Percentiles rank a stretch among this genome's conserved stretches.
Conservation (phyloP, 2,113 vertebrate species). For the Tychaedon coryphoeus region DNA sequence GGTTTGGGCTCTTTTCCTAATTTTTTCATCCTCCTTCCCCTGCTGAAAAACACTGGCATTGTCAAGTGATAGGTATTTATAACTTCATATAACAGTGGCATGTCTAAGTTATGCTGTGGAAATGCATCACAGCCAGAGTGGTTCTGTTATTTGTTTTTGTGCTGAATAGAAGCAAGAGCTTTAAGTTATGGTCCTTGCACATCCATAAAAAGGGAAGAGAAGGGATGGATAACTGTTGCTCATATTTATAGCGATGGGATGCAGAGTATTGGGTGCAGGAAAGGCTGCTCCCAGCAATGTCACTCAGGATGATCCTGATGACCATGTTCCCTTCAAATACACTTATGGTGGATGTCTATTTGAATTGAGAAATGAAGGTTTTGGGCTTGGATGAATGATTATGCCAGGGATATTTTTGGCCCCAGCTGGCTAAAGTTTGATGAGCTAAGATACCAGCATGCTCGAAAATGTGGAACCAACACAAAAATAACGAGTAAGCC, state of each 20-base stretch:
- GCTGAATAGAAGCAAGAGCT: constrained; percentile 67
- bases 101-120: constrained; percentile 40
- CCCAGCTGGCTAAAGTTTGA: constrained; percentile 37
- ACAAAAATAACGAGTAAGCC: constrained; percentile 40
- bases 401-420: constrained; percentile 39
- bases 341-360: background rate
- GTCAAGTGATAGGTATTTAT: constrained; percentile 76
- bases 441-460: background rate
- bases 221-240: constrained; percentile 57
- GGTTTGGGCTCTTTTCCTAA: background rate
- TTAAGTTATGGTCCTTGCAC: constrained; percentile 64
- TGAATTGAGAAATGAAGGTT: constrained; percentile 23
- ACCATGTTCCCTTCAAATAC: background rate
- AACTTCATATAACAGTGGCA: constrained; percentile 69
- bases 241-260: constrained; percentile 42
- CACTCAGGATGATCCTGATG: background rate
- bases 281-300: constrained; percentile 5
- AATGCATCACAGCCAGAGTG: constrained; percentile 60
- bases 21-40: background rate
- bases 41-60: constrained; percentile 42
- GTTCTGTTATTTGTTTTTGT: constrained; percentile 70
- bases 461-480: constrained; percentile 31
- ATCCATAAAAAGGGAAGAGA: constrained; percentile 9
- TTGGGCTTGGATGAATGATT: constrained; percentile 28
- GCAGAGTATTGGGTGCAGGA: background rate